Base-by-base conservation (phyloP, 2,113 vertebrate species). In the Aramus guarauna region DNA sequence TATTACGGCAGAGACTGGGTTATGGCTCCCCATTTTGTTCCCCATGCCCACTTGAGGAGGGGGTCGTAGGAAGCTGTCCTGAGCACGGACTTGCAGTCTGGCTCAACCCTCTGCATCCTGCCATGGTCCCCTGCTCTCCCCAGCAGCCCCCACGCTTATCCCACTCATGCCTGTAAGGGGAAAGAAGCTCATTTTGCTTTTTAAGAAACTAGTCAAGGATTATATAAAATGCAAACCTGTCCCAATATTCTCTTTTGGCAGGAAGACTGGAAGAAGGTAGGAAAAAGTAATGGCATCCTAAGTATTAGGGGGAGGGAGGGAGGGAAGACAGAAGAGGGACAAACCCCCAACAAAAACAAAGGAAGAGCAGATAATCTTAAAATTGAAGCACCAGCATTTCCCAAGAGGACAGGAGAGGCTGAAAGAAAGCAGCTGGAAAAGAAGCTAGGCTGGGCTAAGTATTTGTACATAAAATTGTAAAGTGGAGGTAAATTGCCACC, bases 401-500 rank as follows among this genome's bases (percentile, higher is more conserved):
- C 32, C 76, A 53, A 77, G 22, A 53, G 11, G 71, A 91, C 12
- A 72, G 32, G 32, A n/a, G 6, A 4, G 21, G 32, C 67, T 66
- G 36, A 90, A 77, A 52, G 50, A 66, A 92, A 72, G 17, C 29
- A n/a, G 7, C 23, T 79, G 47, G n/a, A 74, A 92, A 88, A 92
- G 14, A 77, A 88, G 56, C 41, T 34, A 45, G 36, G 15, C 36
- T 66, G 15, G 12, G 8, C 53, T 63, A 48, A 5, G 7, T 32
- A 53, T 23, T 79, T 73, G 29, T 26, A 67, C 29, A 37, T 11
- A 12, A 6, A 47, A 1, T 16, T 56, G 19, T 41, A 80, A 95
- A 91, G 71, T 47, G 60, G 52, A 85, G 34, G 64, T 62, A 87
- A 97, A 89, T 92, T 96, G 88, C 90, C 92, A 97, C 91, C 93